Evolutionary conservation across 2,888 invertebrate genomes (phyloP).

Genomic region (Pemphredon lugubris): DNA sequence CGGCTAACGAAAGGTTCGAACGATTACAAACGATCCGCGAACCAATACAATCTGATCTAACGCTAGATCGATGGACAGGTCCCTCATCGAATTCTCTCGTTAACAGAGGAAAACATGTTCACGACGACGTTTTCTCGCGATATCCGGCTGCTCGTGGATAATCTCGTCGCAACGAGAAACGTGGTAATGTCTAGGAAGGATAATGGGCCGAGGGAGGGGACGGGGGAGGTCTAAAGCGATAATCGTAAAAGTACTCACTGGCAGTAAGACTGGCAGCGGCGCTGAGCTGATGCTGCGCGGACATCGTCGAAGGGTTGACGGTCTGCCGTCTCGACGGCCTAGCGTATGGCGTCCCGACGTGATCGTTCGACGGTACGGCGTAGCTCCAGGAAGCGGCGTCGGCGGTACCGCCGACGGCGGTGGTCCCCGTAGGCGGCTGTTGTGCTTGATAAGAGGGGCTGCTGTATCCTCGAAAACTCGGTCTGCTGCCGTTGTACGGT

Average conservation of each 20-base stretch:
- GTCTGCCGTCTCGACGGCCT: slow-evolving; percentile 55
- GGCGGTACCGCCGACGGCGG: slow-evolving; percentile 36
- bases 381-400: slow-evolving; percentile 66
- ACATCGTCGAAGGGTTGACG: slow-evolving; percentile 54
- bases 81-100: no score
- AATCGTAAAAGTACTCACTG: slow-evolving; percentile 83
- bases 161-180: background rate
- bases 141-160: background rate
- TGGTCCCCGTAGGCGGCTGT: no score
- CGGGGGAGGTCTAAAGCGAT: background rate
- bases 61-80: no score
- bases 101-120: no score
- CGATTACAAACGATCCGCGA: no score
- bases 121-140: background rate
- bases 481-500: slow-evolving; percentile 81
- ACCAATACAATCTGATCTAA: no score
- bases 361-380: slow-evolving; percentile 56
- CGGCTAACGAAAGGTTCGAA: no score
- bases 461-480: slow-evolving; percentile 71
- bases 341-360: slow-evolving; percentile 64
- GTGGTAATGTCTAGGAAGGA: no score
- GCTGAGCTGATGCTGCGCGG: slow-evolving; percentile 82
- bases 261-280: slow-evolving; percentile 88
- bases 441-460: slow-evolving; percentile 72
- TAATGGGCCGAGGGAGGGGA: background rate